Base-by-base conservation (phyloP, 2,888 invertebrate genomes). In the Scaptomyza flava region DNA sequence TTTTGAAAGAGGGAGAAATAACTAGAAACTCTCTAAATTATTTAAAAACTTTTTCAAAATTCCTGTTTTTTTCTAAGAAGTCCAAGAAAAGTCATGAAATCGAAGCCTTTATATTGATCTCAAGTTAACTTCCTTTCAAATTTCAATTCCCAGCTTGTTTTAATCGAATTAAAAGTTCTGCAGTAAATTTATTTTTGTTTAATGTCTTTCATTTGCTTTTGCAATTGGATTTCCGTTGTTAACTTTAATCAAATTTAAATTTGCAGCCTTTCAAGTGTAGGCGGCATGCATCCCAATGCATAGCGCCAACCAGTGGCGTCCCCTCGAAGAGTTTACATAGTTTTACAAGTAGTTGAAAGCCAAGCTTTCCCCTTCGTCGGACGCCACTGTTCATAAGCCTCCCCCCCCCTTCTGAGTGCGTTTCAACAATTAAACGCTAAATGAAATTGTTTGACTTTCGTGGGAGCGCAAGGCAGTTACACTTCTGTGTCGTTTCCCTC, bases 371-470 rank as follows among this genome's bases (percentile, higher is more conserved):
- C 45, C 17, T n/a, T 42, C 30, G 1, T 1, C n/a, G 12, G 8
- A 31, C 69, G 47, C 58, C 74, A n/a, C 62, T 74, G 72, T 23
- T 23, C 3, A 4, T 23, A 4, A 4, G 23, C 23, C 23, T 2
- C 23, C 23, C 23, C 52, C 34, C 12, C 46, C 30, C 48, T 5
- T 34, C 11, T 36, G 36, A n/a, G 17, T 33, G 23, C 23, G 23
- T 38, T 7, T 65, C 61, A 54, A 54, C 82, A 82, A 82, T 82
- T 82, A 82, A 82, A 65, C 72, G 79, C 62, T 82, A 81, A 82
- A 82, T 82, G 79, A 82, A 86, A 89, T 89, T 89, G 89, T 78
- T 85, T 89, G 83, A 76, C 76, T 79, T 73, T 83, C 88, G 85
- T 84, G 84, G 88, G 84, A 84, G 86, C 87, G 79, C 43, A 60